Base-by-base conservation (phyloP, 2,113 vertebrate species). In the Tyrannus savana region DNA sequence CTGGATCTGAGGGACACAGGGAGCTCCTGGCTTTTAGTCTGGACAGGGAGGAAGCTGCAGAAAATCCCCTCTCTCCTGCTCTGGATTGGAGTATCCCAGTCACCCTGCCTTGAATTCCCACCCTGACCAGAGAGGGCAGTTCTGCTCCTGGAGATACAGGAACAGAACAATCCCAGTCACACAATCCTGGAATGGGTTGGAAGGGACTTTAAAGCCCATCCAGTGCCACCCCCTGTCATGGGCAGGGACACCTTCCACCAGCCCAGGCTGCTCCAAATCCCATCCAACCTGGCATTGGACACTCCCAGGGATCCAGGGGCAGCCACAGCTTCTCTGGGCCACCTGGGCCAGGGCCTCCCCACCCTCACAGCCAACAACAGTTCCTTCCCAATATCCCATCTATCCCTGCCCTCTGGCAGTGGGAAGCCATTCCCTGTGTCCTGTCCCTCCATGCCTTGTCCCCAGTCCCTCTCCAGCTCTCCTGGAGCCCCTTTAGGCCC, bases 141-240 rank as follows among this genome's bases (percentile, higher is more conserved):
- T 44, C 71, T 89, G 62, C 52, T 66, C 14, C 67, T 11, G 1
- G 27, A 31, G 23, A 9, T 2, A 9, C 1, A 18, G 30, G 53
- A 31, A 10, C 24, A 33, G 12, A 23, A 27, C 8, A 27, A 12
- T 56, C 30, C 27, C 23, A 4, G 15, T 35, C 4, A 17, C 3
- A 7, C 6, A 69, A 33, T 6, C 30, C 6, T 11, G 10, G 44
- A 30, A 18, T 31, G 10, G 31, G 4, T 13, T 39, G 8, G n/a
- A 35, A 68, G 1, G 2, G 46, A 23, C 1, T 4, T 12, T 24
- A 24, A 21, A 28, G 6, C 14, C 0, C 46, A 13, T 3, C n/a
- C 30, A 4, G 2, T 11, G 0, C 39, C 52, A 27, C 6, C 17
- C 19, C 21, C 66, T 19, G 28, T 28, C 44, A 19, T 0, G 10